These are phyloP conservation scores for Campylorhamphus procurvoides DNA, from an alignment of 2,113 vertebrate species.

Conservation along the genomic window DNA sequence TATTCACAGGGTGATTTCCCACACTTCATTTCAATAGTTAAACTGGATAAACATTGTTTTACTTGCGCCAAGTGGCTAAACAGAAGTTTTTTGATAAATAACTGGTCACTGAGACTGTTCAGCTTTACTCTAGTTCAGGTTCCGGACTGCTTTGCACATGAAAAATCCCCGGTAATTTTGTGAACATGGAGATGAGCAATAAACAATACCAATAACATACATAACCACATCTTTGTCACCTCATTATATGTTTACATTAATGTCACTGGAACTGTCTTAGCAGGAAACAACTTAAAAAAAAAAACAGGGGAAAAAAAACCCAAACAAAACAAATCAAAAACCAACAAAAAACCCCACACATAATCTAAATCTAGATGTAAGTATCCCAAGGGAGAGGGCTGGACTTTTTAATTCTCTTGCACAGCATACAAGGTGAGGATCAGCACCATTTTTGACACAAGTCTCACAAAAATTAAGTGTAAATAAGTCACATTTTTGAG, in stretches of 20 bases:
- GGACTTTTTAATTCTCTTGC: not conserved
- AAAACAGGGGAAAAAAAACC: not conserved
- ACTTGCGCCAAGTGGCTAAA: not conserved
- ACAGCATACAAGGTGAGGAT: not conserved
- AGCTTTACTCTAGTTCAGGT: not conserved
- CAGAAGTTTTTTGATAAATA: not conserved
- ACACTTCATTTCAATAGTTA: not conserved
- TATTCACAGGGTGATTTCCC: not conserved
- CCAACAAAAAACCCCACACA: not conserved
- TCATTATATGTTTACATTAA: not conserved
- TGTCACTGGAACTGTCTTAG: not conserved
- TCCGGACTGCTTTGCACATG: not conserved
- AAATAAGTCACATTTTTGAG: constrained; percentile 10
- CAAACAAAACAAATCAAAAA: not conserved
- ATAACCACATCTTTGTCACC: not conserved
- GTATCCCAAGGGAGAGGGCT: not conserved
- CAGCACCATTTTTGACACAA: not conserved
- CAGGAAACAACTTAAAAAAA: not conserved
- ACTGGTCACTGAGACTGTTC: not conserved
- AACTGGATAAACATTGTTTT: not conserved
- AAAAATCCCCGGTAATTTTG: not conserved
- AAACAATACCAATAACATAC: not conserved
- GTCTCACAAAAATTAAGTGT: not conserved
- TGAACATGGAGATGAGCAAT: not conserved
- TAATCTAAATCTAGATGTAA: not conserved